Evolutionary conservation across 2,888 invertebrate species (phyloP), one percentile per base, ranked within the genome.

Genomic region (Leucoma salicis): DNA sequence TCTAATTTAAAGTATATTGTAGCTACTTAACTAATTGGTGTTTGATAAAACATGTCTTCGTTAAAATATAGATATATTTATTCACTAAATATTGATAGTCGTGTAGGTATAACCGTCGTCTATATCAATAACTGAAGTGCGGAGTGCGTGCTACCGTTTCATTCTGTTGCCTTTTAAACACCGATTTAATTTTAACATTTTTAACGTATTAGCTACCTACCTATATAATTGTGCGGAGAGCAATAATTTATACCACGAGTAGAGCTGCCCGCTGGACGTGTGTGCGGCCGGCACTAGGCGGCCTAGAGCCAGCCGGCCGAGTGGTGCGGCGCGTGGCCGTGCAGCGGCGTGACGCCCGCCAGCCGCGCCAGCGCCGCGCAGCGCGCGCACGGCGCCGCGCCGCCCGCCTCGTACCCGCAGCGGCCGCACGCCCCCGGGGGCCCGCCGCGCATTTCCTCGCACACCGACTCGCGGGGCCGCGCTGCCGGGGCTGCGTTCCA

Each of bases 341-440:
- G 93, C 63, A 94, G 90, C 58, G 94, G 94, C 71, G 94, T 94
- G 52, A 95, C 93, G 53, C 94, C 94, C 11, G 94, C 92, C 63
- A 94, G 87, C 72, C 93, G 92, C 56, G 93, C 92, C 63, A 92
- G 80, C 66, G 91, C 90, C 60, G 90, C 90, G 66, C 92, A 91
- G 53, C 93, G 92, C 45, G 92, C 92, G 79, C 83, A 81, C 56
- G 70, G 47, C 47, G 53, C 50, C 50, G 49, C 36, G 31, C 43
- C 21, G 33, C 58, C 49, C 39, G 18, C 52, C 18, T 38, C 52
- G 31, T 61, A 69, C 18, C 75, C 76, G 67, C 77, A 76, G 52
- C 71, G 70, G 8, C 66, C 73, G 66, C 76, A 70, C 47, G 65
- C 57, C 55, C 67, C 69, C 63, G 66, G 63, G 27, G 58, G 28